Percentiles rank a stretch among this genome's conserved stretches.
phyloP scores from a whole-genome alignment of 2,113 vertebrate genomes.

The Orthochromis malagaraziensis region DNA sequence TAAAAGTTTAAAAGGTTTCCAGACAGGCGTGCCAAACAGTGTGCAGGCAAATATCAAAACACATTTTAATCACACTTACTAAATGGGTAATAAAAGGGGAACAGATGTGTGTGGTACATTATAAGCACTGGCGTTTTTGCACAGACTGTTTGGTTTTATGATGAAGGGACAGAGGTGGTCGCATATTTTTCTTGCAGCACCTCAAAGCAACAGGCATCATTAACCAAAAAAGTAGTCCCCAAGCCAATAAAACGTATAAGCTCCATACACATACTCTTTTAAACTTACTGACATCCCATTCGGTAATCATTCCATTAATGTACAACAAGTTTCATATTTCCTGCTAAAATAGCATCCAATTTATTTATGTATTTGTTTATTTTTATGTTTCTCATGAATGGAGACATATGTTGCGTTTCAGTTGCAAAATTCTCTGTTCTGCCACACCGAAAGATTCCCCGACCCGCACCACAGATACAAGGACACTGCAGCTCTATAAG shows the following conservation, averaged over 20 bases:
- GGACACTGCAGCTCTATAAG: conserved; percentile 23
- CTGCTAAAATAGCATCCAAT: not conserved
- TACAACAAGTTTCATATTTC: not conserved
- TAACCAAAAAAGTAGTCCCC: not conserved
- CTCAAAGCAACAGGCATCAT: not conserved
- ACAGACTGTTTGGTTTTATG: not conserved
- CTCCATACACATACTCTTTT: not conserved
- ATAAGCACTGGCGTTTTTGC: not conserved
- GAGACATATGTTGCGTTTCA: not conserved
- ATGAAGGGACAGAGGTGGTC: not conserved
- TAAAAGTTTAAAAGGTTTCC: not conserved
- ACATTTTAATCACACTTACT: not conserved
- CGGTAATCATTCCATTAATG: not conserved
- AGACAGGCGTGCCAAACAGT: not conserved
- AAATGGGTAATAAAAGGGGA: not conserved
- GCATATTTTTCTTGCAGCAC: not conserved
- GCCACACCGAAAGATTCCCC: not conserved
- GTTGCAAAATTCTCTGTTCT: not conserved
- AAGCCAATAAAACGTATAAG: not conserved
- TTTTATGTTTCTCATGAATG: not conserved
- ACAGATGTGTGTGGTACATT: not conserved
- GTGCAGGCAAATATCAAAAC: not conserved
- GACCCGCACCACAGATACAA: conserved; percentile 13
- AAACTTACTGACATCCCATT: not conserved
- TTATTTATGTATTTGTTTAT: not conserved